These are phyloP conservation scores for Pteronotus mesoamericanus DNA, from an alignment of 2,797 vertebrate genomes.

Conservation along the genomic window DNA sequence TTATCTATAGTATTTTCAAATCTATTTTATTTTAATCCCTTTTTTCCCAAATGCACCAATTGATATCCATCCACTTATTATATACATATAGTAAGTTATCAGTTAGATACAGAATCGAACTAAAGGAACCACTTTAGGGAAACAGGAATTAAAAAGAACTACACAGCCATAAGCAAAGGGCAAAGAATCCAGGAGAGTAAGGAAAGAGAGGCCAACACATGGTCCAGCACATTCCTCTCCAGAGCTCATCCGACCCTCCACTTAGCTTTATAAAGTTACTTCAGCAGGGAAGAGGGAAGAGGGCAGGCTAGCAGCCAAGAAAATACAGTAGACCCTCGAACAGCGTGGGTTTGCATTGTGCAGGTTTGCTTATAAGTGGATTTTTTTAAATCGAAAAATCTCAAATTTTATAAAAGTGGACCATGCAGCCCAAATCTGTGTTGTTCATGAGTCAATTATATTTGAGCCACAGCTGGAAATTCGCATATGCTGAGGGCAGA, in stretches of 20 bases:
- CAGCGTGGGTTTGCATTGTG: neutral
- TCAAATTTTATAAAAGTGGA: neutral
- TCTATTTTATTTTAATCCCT: neutral
- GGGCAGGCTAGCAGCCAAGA: neutral
- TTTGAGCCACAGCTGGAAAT: neutral
- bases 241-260: neutral
- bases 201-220: neutral
- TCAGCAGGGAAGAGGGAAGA: neutral
- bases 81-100: neutral
- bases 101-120: neutral
- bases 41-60: neutral
- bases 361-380: neutral
- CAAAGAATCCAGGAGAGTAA: neutral
- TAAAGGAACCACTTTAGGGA: neutral
- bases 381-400: neutral
- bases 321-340: neutral
- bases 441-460: neutral
- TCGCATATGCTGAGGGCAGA: neutral
- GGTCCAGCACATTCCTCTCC: neutral
- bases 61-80: neutral
- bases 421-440: neutral
- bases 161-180: neutral
- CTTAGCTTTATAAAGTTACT: neutral
- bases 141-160: neutral
- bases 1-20: slow-evolving; percentile 15